Percentiles rank a stretch among this genome's conserved stretches.
phyloP scores from a whole-genome alignment of 2,888 invertebrate genomes.

The Zootermopsis nevadensis region DNA sequence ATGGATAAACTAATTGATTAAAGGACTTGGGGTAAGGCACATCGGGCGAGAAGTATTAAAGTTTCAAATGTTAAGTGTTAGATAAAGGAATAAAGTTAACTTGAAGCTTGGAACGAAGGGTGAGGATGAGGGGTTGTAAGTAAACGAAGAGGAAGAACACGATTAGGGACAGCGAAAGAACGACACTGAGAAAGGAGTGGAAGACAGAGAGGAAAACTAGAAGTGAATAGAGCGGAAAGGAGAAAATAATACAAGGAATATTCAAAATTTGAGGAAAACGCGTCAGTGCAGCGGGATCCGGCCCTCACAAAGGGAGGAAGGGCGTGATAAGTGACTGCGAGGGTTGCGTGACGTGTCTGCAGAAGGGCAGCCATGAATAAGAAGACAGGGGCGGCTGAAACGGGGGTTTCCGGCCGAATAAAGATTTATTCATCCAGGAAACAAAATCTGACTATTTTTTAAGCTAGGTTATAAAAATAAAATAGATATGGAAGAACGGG shows the following conservation, averaged over 20 bases:
- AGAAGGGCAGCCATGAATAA: neutral
- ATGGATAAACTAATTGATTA: slow-evolving; percentile 13
- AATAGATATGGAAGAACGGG: neutral
- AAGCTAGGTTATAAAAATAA: slow-evolving; percentile 4
- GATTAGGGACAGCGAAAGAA: slow-evolving; percentile 15
- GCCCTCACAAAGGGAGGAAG: slow-evolving; percentile 36
- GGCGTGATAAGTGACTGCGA: slow-evolving; percentile 38
- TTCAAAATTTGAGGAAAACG: slow-evolving; percentile 43
- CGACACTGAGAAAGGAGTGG: slow-evolving; percentile 8
- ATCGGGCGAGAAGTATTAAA: neutral
- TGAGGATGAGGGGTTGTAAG: neutral
- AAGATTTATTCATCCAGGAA: slow-evolving; percentile 35
- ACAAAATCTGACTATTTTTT: slow-evolving; percentile 32
- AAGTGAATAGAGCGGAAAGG: slow-evolving; percentile 46
- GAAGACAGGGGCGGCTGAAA: neutral
- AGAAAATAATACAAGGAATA: slow-evolving; percentile 44
- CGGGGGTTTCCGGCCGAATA: neutral
- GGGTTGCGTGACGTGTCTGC: neutral
- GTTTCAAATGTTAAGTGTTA: neutral
- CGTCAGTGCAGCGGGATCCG: slow-evolving; percentile 46
- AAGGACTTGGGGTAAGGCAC: neutral
- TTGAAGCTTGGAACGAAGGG: neutral
- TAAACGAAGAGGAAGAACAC: neutral
- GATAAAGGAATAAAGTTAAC: neutral
- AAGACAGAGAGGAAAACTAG: slow-evolving; percentile 7